phyloP scores from a whole-genome alignment of 1,140 invertebrate genomes.

The Hirudo medicinalis region DNA sequence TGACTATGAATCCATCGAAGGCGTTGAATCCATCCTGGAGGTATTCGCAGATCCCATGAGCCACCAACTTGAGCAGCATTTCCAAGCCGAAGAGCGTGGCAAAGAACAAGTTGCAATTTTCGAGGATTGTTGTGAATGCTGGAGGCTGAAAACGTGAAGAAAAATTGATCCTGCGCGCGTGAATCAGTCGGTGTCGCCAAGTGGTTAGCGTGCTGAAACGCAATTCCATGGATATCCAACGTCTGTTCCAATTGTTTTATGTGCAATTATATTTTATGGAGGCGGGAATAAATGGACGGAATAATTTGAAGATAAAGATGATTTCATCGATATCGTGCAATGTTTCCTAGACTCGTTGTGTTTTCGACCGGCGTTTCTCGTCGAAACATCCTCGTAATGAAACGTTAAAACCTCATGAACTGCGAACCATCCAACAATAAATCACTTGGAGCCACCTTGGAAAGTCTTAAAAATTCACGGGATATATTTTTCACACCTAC shows the following conservation, averaged over 20 bases:
- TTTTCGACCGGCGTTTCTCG: no score
- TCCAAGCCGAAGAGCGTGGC: constrained; percentile 87
- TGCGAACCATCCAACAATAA: constrained; percentile 3
- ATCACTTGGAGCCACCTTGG: neutral
- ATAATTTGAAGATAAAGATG: no score
- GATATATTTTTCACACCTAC: no score
- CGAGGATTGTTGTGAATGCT: constrained; percentile 76
- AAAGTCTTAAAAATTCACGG: neutral
- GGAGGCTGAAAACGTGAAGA: constrained; percentile 55
- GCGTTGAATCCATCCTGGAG: constrained; percentile 97
- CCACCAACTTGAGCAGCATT: constrained; percentile 89
- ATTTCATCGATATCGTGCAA: no score
- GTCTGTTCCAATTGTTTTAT: no score
- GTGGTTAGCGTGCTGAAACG: no score
- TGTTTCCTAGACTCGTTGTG: no score
- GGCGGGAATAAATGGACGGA: no score
- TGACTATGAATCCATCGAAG: constrained; percentile 95
- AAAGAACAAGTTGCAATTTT: constrained; percentile 94
- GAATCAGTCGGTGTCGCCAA: no score
- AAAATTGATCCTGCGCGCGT: no score
- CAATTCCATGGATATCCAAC: no score
- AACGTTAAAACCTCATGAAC: constrained; percentile 3
- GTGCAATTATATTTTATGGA: no score
- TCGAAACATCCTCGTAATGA: neutral
- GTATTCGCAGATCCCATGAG: constrained; percentile 89